Percentiles rank a stretch among this genome's conserved stretches.
Conservation (phyloP, 1,140 invertebrate genomes). For the Leptonema lineaticorne region DNA sequence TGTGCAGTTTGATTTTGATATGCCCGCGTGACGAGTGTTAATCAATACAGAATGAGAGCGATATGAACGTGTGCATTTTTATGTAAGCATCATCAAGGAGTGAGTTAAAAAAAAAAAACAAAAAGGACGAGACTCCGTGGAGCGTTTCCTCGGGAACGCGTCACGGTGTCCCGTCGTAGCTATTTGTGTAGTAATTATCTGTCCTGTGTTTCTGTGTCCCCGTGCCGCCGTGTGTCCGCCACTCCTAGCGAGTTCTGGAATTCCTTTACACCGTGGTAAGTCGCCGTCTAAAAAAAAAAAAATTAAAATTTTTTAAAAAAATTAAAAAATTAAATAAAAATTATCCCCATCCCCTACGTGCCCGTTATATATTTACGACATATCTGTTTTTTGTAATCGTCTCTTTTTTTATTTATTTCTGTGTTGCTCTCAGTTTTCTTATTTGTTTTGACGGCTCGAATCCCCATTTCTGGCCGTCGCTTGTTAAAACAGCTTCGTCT, state of each 20-base stretch:
- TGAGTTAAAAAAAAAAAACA: no score
- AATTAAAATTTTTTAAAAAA: no score
- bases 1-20: background rate
- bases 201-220: conserved; percentile 73
- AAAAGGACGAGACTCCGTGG: no score
- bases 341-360: no score
- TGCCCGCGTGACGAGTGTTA: conserved; percentile 22
- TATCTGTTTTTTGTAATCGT: conserved; percentile 52
- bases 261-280: conserved; percentile 96
- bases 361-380: conserved; percentile 53
- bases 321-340: no score
- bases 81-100: no score
- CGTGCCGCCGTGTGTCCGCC: conserved; percentile 66
- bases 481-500: conserved; percentile 34
- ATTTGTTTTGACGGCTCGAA: conserved; percentile 28
- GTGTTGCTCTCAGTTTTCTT: conserved; percentile 31
- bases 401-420: conserved; percentile 44
- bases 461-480: conserved; percentile 27
- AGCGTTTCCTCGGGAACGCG: background rate
- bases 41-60: conserved; percentile 42
- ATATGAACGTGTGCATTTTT: conserved; percentile 49
- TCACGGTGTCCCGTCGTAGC: conserved; percentile 51
- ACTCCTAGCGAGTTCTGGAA: conserved; percentile 92
- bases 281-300: conserved; percentile 67
- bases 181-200: conserved; percentile 66